Evolutionary conservation across 2,113 vertebrate species (phyloP), one percentile per base, ranked within the genome.

Genomic region (Mohoua ochrocephala): DNA sequence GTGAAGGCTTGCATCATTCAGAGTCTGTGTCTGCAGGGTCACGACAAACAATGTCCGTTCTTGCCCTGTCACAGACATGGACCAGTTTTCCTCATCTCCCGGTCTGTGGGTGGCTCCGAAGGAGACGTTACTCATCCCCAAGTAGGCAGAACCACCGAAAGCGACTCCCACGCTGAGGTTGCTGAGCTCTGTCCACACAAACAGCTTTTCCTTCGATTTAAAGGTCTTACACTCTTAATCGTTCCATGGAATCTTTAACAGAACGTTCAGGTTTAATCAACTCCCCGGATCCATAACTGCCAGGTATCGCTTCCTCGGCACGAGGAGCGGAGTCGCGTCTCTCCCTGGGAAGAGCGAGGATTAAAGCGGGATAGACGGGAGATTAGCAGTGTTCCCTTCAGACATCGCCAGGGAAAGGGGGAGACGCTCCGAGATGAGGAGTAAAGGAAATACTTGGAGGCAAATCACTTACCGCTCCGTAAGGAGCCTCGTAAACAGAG

Each of bases 121-220:
- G 90, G 94, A 94, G 97, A 52, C 19, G 24, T 95, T 87, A 56
- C 95, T 97, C 97, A 53, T 97, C 97, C 77, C 78, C 2, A 1
- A 20, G 42, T 4, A 28, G 87, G 27, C 83, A 67, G 71, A 80
- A 1, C 68, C 53, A 4, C 86, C 18, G 1, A 9, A 20, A 92
- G 97, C 17, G 63, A 60, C 92, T 96, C 95, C 96, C 93, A 81
- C 61, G 33, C 41, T 1, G 91, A 65, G 94, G 85, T 89, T 92
- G 81, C 83, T 92, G 95, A 94, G 95, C 91, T 96, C 87, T 91
- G 95, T 87, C 95, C 92, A 27, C 84, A 23, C 92, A 54, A 94
- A 87, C 96, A 81, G 96, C 93, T 95, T 96, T 97, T 89, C 75
- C 50, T 97, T 97, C 75, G 74, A 96, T 97, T 93, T 96, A 92